Conservation (phyloP, 2,797 vertebrate genomes). For the Tauraco hartlaubi region DNA sequence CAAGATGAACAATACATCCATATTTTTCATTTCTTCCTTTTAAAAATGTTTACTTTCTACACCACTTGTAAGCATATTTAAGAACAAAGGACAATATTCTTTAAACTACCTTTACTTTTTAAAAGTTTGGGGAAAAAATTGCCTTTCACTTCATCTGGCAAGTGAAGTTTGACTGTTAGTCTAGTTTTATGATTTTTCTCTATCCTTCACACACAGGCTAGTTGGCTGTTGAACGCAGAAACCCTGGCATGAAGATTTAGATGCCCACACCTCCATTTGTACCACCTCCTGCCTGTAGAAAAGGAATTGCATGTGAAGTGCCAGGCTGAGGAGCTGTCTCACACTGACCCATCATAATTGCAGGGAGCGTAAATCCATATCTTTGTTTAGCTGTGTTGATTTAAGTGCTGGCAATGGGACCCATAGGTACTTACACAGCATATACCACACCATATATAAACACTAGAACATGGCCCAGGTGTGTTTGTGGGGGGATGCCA, state of each 20-base stretch:
- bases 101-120: background rate
- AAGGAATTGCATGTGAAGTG: background rate
- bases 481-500: background rate
- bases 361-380: background rate
- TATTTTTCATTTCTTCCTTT: background rate
- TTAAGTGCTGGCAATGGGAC: background rate
- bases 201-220: background rate
- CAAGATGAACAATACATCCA: background rate
- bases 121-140: background rate
- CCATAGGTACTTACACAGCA: background rate
- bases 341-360: background rate
- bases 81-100: background rate
- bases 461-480: background rate
- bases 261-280: background rate
- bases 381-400: background rate
- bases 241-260: background rate
- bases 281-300: background rate
- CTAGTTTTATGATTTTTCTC: background rate
- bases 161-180: background rate
- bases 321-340: background rate
- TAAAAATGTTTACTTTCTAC: background rate
- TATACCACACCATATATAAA: rapidly evolving
- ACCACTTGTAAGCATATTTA: background rate
- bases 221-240: background rate
- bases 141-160: background rate